Percentiles rank a stretch among this genome's conserved stretches.
These are phyloP conservation scores for Archilochus colubris DNA, from an alignment of 2,113 vertebrate genomes.

Conservation along the genomic window DNA sequence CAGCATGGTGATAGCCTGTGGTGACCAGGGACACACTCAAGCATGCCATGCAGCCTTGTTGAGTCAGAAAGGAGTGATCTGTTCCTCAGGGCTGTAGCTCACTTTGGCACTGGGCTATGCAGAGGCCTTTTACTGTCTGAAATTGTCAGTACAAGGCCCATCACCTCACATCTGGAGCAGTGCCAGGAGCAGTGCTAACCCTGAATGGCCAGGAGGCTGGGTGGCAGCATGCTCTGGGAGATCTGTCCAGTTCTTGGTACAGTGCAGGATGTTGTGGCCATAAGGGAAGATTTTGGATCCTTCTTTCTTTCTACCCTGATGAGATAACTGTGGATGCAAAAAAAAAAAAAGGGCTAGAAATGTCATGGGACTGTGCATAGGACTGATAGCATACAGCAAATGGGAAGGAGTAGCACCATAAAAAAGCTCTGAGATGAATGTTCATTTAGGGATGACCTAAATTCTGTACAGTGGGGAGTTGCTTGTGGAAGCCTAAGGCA, in stretches of 20 bases:
- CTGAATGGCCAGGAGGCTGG: no score
- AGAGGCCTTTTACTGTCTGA: background rate
- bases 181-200: background rate
- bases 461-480: background rate
- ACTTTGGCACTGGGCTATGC: background rate
- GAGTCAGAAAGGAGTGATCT: background rate
- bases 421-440: background rate
- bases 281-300: background rate
- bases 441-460: background rate
- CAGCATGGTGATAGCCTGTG: rapidly evolving
- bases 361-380: background rate
- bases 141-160: background rate
- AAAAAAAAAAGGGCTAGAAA: background rate
- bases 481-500: background rate
- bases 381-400: background rate
- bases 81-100: background rate
- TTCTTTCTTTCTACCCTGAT: background rate
- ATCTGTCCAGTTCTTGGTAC: background rate
- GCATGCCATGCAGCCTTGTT: rapidly evolving
- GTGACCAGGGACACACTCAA: background rate
- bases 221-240: rapidly evolving
- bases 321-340: background rate
- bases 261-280: background rate
- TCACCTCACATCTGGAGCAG: background rate
- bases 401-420: background rate